These are phyloP conservation scores for Diabrotica undecimpunctata DNA, from an alignment of 1,140 invertebrate genomes.

Conservation along the genomic window DNA sequence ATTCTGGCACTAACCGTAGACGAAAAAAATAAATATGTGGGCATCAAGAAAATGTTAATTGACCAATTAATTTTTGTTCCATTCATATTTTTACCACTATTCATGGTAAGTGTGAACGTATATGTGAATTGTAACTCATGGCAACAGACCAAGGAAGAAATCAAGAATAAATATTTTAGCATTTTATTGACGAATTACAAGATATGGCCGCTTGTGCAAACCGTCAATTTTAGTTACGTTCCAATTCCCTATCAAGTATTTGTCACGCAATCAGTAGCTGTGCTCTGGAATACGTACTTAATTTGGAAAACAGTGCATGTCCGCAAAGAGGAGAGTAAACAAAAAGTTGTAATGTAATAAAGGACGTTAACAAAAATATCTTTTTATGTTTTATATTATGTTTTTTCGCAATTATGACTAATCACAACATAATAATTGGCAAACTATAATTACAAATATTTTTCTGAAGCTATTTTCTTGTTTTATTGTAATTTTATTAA, in stretches of 20 bases:
- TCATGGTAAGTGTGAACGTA: conserved; percentile 57
- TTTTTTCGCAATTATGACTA: too few species aligned
- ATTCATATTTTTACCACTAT: conserved; percentile 55
- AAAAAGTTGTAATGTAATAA: too few species aligned
- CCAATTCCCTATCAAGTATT: conserved; percentile 79
- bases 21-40: background rate
- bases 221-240: conserved; percentile 78
- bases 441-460: too few species aligned
- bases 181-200: conserved; percentile 73
- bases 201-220: conserved; percentile 81
- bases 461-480: too few species aligned
- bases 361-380: too few species aligned
- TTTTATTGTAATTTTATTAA: too few species aligned
- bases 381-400: too few species aligned
- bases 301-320: conserved; percentile 58
- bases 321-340: background rate
- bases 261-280: conserved; percentile 70
- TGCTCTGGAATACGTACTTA: conserved; percentile 84
- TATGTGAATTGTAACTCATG: conserved; percentile 57
- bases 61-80: conserved; percentile 72
- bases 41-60: conserved; percentile 61
- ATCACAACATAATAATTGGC: too few species aligned
- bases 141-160: conserved; percentile 55
- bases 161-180: conserved; percentile 61
- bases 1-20: conserved; percentile 9